Percentiles rank a stretch among this genome's conserved stretches.
phyloP scores from a whole-genome alignment of 2,113 vertebrate genomes.

The Bubalus kerabau region DNA sequence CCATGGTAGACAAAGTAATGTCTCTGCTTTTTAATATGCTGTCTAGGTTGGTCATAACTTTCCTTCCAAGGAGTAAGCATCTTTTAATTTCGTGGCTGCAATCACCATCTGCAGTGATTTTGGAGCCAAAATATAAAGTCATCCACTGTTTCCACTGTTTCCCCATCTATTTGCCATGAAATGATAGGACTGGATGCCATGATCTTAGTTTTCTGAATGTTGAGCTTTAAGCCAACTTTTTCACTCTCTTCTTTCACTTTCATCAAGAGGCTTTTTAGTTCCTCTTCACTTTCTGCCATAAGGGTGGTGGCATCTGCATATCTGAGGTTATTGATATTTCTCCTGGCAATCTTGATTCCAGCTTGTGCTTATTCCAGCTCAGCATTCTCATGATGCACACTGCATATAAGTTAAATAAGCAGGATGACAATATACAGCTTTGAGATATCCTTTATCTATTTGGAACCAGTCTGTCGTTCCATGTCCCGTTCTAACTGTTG shows the following conservation, averaged over 20 bases:
- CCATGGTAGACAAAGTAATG: neutral
- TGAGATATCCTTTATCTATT: neutral
- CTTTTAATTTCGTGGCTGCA: neutral
- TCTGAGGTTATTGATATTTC: neutral
- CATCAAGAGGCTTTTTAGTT: neutral
- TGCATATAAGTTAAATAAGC: neutral
- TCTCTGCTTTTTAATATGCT: neutral
- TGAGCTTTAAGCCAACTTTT: neutral
- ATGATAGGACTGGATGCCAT: rapidly evolving
- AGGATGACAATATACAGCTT: neutral
- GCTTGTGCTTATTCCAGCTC: neutral
- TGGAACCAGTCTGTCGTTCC: neutral
- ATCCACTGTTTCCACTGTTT: neutral
- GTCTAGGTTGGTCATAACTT: neutral
- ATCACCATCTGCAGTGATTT: neutral
- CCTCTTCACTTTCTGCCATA: neutral
- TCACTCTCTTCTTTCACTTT: neutral
- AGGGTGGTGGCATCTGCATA: neutral
- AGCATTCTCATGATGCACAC: neutral
- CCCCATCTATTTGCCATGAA: neutral
- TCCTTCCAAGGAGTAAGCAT: neutral
- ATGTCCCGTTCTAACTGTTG: neutral
- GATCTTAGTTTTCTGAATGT: neutral
- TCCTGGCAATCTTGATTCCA: neutral
- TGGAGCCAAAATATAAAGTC: neutral